Base-by-base conservation (phyloP, 2,888 invertebrate genomes). In the Hanleya hanleyi region DNA sequence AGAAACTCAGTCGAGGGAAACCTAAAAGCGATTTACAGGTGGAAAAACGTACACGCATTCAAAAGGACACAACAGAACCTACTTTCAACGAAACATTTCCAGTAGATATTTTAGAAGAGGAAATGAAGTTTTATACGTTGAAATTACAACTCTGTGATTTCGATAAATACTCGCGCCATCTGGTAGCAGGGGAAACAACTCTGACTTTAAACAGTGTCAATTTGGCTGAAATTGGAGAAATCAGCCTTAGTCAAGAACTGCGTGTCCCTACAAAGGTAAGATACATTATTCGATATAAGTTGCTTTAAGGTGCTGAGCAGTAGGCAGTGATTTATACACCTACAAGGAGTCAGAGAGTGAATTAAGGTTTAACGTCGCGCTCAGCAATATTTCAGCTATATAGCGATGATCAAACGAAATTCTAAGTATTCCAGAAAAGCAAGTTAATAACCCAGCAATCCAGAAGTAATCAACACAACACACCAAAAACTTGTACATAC, bases 41-140 rank as follows among this genome's bases (percentile, higher is more conserved):
- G n/a, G 87, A 87, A 70, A 66, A 84, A 33, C 82, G 83, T 75
- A 86, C 86, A 22, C 84, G 81, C 73, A 84, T 86, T 69, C 81
- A 83, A 67, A 75, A 84, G 35, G 78, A 83, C 0, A 75, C 78
- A 64, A 81, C 80, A 26, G 78, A 77, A 70, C 81, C 85, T 0
- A 69, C 78, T 6, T 86, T 83, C 61, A 86, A 85, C 64, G 86
- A 86, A 72, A 69, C 75, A 18, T 86, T 86, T 72, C 68, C 76
- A 7, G 37, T 83, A 1, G 61, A 74, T 9, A 69, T 85, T 9
- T 78, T 81, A 7, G 65, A 76, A 12, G 76, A 82, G 32, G 77
- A 77, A 6, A 38, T 83, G 32, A 76, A 76, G 22, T 33, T 73
- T 29, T 82, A 81, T 66, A 82, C 81, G 1, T 57, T 86, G 18